Evolutionary conservation across 2,113 vertebrate genomes (phyloP).

Genomic region (Scytalopus superciliaris): DNA sequence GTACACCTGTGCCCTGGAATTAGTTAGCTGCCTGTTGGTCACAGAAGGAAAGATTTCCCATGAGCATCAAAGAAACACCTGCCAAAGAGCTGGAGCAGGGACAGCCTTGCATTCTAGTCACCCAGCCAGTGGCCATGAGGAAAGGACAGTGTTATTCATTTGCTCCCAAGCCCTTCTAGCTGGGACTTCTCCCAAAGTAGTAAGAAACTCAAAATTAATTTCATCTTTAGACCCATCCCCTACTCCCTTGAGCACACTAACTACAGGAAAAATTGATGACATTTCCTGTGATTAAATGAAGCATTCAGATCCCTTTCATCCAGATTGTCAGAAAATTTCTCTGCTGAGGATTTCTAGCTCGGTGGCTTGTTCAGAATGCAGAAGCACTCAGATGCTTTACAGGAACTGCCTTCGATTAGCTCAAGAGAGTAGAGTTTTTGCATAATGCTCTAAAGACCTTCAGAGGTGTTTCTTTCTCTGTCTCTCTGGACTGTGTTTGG

Average conservation of each 20-base stretch:
- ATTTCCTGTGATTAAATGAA: not conserved
- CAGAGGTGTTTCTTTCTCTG: not conserved
- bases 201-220: not conserved
- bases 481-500: not conserved
- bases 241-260: not conserved
- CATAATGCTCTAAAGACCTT: not conserved
- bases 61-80: not conserved
- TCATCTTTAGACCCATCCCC: not conserved
- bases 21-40: not conserved
- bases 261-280: not conserved
- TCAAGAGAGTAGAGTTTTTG: not conserved
- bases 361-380: not conserved
- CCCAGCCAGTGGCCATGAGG: not conserved
- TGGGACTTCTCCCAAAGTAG: not conserved
- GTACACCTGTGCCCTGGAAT: not conserved
- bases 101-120: not conserved
- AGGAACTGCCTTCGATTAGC: not conserved
- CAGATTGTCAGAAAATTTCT: not conserved
- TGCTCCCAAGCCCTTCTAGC: not conserved
- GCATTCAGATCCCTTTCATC: not conserved
- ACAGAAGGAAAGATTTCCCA: not conserved
- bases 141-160: not conserved
- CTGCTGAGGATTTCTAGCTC: not conserved
- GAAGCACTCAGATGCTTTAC: not conserved
- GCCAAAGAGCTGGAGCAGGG: not conserved